Percentiles rank a stretch among this genome's conserved stretches.
These are phyloP conservation scores for Apeltes quadracus DNA, from an alignment of 2,113 vertebrate genomes.

Conservation along the genomic window DNA sequence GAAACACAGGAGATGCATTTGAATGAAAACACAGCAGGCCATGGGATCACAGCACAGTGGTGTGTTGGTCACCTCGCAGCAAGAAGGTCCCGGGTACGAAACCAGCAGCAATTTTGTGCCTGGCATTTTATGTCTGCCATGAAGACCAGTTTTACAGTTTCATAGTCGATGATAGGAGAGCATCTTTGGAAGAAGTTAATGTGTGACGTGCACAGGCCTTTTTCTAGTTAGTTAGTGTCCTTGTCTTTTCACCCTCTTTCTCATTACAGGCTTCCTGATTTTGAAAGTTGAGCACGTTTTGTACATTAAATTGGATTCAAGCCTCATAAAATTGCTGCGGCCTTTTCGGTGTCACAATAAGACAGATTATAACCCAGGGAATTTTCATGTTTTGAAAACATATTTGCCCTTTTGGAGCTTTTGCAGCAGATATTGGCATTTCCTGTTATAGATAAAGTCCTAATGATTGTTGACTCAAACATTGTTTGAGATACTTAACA, in stretches of 20 bases:
- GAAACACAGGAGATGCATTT: not conserved
- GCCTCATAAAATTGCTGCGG: not conserved
- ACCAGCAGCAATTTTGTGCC: too few relatives aligned
- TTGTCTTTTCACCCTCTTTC: not conserved
- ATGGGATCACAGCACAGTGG: too few relatives aligned
- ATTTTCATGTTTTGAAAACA: constrained; percentile 30
- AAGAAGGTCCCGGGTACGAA: too few relatives aligned
- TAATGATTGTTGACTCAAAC: constrained; percentile 70
- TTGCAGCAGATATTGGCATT: constrained; percentile 62
- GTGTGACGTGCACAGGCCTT: constrained; percentile 27
- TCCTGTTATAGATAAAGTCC: constrained; percentile 69
- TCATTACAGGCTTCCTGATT: not conserved
- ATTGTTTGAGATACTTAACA: constrained; percentile 46
- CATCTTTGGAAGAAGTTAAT: constrained; percentile 31
- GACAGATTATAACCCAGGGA: constrained; percentile 18
- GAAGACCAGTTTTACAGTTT: constrained; percentile 2
- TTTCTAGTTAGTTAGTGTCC: constrained; percentile 21
- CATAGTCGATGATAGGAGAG: constrained; percentile 15
- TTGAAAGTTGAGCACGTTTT: constrained; percentile 14
- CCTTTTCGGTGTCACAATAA: constrained; percentile 29
- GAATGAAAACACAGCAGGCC: not conserved
- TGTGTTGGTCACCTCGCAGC: too few relatives aligned
- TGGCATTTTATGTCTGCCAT: not conserved
- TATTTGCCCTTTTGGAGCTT: constrained; percentile 38
- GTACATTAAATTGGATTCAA: not conserved